These are phyloP conservation scores for Pangasius sanitwongsei DNA, from an alignment of 2,797 vertebrate species.

Conservation along the genomic window DNA sequence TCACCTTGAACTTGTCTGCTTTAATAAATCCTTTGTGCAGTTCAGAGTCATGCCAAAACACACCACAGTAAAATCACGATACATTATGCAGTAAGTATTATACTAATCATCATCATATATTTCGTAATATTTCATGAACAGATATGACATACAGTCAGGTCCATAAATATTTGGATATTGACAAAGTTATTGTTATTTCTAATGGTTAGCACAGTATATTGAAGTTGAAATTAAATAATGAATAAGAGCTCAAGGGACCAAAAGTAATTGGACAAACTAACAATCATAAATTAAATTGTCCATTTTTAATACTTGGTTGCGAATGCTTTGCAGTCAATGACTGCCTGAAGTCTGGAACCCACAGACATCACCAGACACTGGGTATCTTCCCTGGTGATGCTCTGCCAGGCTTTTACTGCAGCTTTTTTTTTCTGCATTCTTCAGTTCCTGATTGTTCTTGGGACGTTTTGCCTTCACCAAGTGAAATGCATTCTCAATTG, in stretches of 20 bases:
- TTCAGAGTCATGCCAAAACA: constrained; percentile 1
- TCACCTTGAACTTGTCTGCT: constrained; percentile 43
- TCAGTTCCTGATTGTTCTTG: background rate
- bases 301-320: background rate
- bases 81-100: background rate
- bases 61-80: background rate
- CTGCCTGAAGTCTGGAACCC: background rate
- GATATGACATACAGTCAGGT: background rate
- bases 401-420: no score
- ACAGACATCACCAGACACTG: background rate
- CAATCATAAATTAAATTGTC: background rate
- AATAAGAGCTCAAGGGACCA: background rate
- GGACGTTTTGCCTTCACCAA: background rate
- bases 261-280: background rate
- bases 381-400: background rate
- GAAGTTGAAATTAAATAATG: background rate
- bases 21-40: constrained; percentile 36
- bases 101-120: background rate
- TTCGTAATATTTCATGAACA: background rate
- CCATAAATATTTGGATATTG: background rate
- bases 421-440: background rate
- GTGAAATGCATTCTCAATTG: background rate
- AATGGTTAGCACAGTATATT: background rate
- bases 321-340: background rate
- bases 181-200: background rate